Base-by-base conservation (phyloP, 2,888 invertebrate species). In the Lutraria lutraria region DNA sequence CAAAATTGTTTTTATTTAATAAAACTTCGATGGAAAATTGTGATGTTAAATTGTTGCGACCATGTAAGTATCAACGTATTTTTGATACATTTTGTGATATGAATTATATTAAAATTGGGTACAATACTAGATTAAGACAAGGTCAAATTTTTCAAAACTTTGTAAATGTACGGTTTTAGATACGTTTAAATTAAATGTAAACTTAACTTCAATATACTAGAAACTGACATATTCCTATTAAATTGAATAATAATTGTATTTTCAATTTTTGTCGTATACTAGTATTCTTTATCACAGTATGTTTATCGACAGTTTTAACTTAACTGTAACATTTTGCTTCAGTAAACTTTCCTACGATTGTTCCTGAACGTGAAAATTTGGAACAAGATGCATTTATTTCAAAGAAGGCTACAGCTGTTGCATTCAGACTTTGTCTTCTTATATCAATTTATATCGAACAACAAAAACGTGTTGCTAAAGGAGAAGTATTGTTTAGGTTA, bases 1-100 rank as follows among this genome's bases (percentile, higher is more conserved):
- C 90, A 76, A 92, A 90, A 52, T 83, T 95, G 12, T 94, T 88
- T 88, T 88, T 95, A 16, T 29, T 91, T 43, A 91, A 88, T 81
- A 89, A 43, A 83, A 13, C 31, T 13, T 86, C 85, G 2, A 88
- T 89, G 88, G 91, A 89, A 43, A 85, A 81, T 34, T 76, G 53
- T 85, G 31, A 60, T 12, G 21, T 90, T 13, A 81, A 85, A 53
- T n/a, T 54, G 10, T 21, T 60, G 21, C 13, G 53, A 53, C 29
- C 34, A n/a, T 60, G 54, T 60, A 83, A 43, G 34, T 56, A 68
- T 25, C 2, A 19, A 4, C 43, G 8, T 43, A 2, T 43, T 43
- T 4, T 43, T 43, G 43, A 43, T 43, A 43, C 2, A 8, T 43
- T 43, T 43, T n/a, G n/a, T n/a, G n/a, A n/a, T n/a, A 8, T 43